These are phyloP conservation scores for Pegoplata infirma DNA, from an alignment of 2,888 invertebrate genomes.

Conservation along the genomic window DNA sequence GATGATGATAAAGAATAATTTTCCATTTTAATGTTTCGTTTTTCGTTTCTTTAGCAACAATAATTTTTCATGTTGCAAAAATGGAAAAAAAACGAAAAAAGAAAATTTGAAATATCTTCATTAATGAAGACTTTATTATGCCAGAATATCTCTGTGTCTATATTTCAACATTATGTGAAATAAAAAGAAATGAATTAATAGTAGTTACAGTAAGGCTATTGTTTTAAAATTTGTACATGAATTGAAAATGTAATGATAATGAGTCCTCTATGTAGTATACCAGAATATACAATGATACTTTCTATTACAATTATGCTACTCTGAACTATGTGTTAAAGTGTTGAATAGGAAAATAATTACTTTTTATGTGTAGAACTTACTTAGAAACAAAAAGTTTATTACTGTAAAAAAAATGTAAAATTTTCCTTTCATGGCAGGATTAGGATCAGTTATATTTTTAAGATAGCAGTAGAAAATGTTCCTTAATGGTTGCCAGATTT, in stretches of 20 bases:
- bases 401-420: no score
- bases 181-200: conserved; percentile 27
- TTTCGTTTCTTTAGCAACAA: background rate
- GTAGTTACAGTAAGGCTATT: conserved; percentile 13
- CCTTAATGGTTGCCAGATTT: no score
- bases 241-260: conserved; percentile 46
- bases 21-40: conserved; percentile 40
- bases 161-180: background rate
- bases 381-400: no score
- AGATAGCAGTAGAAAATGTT: no score
- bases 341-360: conserved; percentile 34
- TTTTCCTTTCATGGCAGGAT: no score
- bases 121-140: conserved; percentile 39
- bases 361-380: no score
- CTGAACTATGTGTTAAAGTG: conserved; percentile 29
- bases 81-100: background rate
- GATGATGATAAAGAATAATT: conserved; percentile 35
- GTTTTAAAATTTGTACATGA: conserved; percentile 26
- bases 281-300: background rate
- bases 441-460: no score
- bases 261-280: conserved; percentile 14
- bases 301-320: background rate
- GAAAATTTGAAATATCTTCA: conserved; percentile 36
- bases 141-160: background rate
- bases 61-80: conserved; percentile 21